Evolutionary conservation across 2,888 invertebrate species (phyloP).

Genomic region (Hypomecis atomaria): DNA sequence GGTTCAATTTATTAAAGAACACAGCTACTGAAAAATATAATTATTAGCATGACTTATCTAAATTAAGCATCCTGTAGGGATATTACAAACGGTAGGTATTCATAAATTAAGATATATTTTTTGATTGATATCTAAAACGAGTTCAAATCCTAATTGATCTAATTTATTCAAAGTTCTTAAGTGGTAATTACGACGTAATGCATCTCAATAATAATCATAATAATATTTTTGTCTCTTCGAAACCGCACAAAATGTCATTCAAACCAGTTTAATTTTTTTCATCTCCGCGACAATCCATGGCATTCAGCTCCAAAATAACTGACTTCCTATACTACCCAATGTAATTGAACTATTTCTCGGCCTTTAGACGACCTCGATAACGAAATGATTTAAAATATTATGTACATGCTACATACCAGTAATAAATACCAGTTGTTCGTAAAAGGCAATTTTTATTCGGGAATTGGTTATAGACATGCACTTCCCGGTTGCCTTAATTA

Average conservation of each 20-base stretch:
- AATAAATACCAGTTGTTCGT: constrained; percentile 35
- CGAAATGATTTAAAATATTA: constrained; percentile 37
- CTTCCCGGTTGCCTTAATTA: constrained; percentile 51
- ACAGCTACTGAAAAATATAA: too few relatives aligned
- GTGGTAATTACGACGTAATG: background rate
- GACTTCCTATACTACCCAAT: constrained; percentile 41
- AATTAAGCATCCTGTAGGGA: too few relatives aligned
- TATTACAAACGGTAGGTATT: too few relatives aligned
- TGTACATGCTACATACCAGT: constrained; percentile 25
- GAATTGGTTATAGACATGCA: constrained; percentile 47
- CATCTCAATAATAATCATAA: too few relatives aligned
- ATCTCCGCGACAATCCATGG: constrained; percentile 27
- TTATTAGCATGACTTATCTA: too few relatives aligned
- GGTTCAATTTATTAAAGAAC: background rate
- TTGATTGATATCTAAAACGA: too few relatives aligned
- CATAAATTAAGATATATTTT: too few relatives aligned
- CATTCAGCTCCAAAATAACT: constrained; percentile 32
- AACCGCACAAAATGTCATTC: constrained; percentile 10
- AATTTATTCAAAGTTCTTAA: background rate
- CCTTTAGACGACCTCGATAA: constrained; percentile 49
- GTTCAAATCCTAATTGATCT: too few relatives aligned
- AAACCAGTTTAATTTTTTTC: constrained; percentile 11
- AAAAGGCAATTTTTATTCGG: constrained; percentile 31
- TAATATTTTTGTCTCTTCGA: constrained; percentile 6
- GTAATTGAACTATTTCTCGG: constrained; percentile 48